A percentile compares a stretch with the other conserved stretches of the same genome.
phyloP scores from a whole-genome alignment of 2,113 vertebrate species.

The Syrmaticus mikado region DNA sequence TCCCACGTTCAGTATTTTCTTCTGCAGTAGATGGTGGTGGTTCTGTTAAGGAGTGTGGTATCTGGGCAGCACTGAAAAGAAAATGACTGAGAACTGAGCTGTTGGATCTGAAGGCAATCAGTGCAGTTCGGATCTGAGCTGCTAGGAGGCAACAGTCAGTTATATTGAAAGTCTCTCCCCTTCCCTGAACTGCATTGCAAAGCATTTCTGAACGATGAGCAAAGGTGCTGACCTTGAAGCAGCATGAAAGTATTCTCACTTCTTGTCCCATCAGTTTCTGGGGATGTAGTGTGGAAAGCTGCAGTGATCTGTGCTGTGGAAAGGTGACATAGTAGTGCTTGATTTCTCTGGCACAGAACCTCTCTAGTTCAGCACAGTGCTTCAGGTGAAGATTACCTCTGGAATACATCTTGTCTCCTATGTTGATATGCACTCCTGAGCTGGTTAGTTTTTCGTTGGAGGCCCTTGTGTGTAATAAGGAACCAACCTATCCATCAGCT shows the following conservation, averaged over 20 bases:
- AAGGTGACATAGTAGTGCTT: not conserved
- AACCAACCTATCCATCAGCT: not conserved
- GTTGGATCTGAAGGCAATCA: not conserved
- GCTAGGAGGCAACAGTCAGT: not conserved
- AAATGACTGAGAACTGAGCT: not conserved
- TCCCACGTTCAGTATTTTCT: not conserved
- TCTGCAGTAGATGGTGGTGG: not conserved
- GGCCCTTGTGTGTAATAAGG: not conserved
- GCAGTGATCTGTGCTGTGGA: not conserved
- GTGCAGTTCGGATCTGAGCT: not conserved
- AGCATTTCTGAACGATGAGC: not conserved
- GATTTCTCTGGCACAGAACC: not conserved
- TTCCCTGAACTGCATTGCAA: not conserved
- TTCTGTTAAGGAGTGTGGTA: not conserved
- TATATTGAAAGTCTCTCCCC: not conserved
- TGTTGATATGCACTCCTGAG: not conserved
- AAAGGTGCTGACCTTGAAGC: not conserved
- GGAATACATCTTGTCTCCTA: not conserved
- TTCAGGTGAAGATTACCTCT: not conserved
- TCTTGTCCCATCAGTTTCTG: not conserved
- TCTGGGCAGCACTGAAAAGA: not conserved
- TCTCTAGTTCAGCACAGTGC: not conserved
- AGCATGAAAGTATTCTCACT: not conserved
- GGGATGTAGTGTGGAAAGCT: not conserved
- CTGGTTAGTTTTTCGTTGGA: fast-evolving